phyloP scores from a whole-genome alignment of 2,113 vertebrate species.

The Phalacrocorax pelagicus region DNA sequence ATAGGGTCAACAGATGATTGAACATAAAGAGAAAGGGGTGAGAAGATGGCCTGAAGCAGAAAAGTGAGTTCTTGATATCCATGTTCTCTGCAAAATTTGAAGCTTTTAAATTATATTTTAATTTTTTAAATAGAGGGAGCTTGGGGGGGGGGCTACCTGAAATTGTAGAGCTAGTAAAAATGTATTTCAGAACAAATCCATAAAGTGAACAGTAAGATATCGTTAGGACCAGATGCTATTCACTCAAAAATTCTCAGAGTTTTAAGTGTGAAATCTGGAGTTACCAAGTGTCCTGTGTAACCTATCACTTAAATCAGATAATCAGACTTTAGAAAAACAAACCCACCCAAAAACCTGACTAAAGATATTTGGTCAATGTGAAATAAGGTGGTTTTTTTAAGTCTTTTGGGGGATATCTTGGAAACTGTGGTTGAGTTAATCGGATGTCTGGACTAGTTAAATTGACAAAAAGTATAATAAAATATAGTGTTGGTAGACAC shows the following conservation, averaged over 20 bases:
- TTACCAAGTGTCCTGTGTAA: conserved; percentile 37
- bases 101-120: not conserved
- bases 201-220: conserved; percentile 35
- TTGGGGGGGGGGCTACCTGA: not conserved
- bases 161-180: not conserved
- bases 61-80: not conserved
- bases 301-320: conserved; percentile 25
- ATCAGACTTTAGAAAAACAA: not conserved
- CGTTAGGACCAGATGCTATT: conserved; percentile 44
- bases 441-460: not conserved
- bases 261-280: conserved; percentile 46
- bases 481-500: not conserved
- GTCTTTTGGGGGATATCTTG: not conserved
- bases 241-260: not conserved
- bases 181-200: not conserved
- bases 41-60: conserved; percentile 16
- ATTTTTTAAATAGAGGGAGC: not conserved
- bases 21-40: not conserved
- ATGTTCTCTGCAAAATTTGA: not conserved
- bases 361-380: not conserved
- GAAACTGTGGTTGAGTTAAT: not conserved
- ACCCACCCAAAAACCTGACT: not conserved
- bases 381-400: not conserved
- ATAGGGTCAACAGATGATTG: not conserved
- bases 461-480: not conserved